A percentile compares a stretch with the other conserved stretches of the same genome.
Evolutionary conservation across 2,113 vertebrate species (phyloP).

Genomic region (Noturus placidus): DNA sequence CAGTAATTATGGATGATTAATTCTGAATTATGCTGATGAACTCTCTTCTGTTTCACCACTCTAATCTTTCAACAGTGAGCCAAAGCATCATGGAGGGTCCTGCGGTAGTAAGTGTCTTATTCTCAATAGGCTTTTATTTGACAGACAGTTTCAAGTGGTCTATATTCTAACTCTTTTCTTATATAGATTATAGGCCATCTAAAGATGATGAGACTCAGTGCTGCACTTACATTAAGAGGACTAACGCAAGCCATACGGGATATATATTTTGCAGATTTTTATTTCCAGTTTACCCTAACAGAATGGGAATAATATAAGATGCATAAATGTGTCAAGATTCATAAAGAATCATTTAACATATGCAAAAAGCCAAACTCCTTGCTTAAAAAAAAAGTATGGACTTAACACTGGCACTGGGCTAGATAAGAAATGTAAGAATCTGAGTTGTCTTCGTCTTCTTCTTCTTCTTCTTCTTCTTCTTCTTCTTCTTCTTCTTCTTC

Average conservation of each 20-base stretch:
- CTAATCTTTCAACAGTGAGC: not conserved
- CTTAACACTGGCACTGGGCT: not conserved
- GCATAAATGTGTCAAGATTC: not conserved
- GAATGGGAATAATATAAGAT: not conserved
- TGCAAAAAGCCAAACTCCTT: not conserved
- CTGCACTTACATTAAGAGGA: not conserved
- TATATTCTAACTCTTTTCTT: not conserved
- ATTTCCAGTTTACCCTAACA: not conserved
- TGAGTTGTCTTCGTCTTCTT: too few relatives aligned
- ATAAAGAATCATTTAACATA: not conserved
- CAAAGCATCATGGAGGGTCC: not conserved
- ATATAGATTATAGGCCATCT: not conserved
- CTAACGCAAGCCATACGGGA: not conserved
- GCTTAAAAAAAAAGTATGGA: not conserved
- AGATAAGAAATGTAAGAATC: not conserved
- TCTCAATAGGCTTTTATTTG: not conserved
- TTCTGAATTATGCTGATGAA: not conserved
- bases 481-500: not conserved
- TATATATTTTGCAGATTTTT: not conserved
- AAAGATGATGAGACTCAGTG: not conserved
- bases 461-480: not conserved
- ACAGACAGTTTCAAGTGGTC: too few relatives aligned
- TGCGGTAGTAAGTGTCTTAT: not conserved
- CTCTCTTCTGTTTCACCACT: not conserved
- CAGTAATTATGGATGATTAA: not conserved